These are phyloP conservation scores for Malurus leucopterus DNA, from an alignment of 2,797 vertebrate genomes.

Conservation along the genomic window DNA sequence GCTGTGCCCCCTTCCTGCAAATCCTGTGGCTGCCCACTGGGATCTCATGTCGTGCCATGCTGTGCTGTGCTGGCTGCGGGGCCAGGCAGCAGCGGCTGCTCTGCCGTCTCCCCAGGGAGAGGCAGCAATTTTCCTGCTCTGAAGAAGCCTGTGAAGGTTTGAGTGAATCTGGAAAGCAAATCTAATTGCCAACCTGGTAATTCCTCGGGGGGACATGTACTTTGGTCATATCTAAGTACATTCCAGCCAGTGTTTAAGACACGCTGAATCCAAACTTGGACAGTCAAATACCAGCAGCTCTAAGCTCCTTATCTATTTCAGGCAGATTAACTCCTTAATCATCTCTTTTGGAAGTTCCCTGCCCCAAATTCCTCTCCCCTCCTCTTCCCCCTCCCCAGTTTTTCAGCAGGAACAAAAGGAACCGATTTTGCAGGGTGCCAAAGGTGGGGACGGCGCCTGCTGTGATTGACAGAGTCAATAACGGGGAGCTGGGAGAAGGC, in stretches of 20 bases:
- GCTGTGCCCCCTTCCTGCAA: neutral
- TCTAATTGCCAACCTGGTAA: conserved; percentile 67
- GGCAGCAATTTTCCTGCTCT: conserved; percentile 64
- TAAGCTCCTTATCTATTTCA: conserved; percentile 69
- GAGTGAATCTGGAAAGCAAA: conserved; percentile 69
- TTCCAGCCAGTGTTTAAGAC: conserved; percentile 69
- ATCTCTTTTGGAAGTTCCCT: conserved; percentile 66
- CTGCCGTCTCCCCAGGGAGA: neutral
- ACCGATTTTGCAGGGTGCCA: neutral
- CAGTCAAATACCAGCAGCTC: conserved; percentile 57
- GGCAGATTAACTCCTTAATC: conserved; percentile 71
- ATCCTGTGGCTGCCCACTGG: neutral
- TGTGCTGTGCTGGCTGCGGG: neutral
- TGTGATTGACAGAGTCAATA: conserved; percentile 25
- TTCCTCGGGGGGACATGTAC: conserved; percentile 54
- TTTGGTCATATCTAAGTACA: conserved; percentile 67
- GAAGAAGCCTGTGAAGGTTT: conserved; percentile 61
- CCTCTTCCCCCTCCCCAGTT: neutral
- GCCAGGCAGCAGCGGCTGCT: neutral
- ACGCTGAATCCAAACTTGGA: conserved; percentile 59
- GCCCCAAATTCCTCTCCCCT: conserved; percentile 47
- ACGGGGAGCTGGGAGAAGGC: neutral
- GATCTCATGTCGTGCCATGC: neutral
- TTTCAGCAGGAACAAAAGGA: conserved; percentile 17
- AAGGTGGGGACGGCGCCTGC: neutral